Base-by-base conservation (phyloP, 2,113 vertebrate species). In the Alosa alosa region DNA sequence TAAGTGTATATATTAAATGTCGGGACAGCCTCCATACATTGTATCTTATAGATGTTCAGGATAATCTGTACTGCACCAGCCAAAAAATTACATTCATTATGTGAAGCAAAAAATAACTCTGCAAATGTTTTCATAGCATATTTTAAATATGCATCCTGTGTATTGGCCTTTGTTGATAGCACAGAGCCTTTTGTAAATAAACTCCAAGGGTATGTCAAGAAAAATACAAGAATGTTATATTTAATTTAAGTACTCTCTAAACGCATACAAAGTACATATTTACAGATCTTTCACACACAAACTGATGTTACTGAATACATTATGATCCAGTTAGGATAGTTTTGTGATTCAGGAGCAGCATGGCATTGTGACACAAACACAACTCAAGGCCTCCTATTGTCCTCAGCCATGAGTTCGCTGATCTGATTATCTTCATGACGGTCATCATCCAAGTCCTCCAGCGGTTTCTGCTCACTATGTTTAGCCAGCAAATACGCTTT, bases 401-500 rank as follows among this genome's bases (percentile, higher is more conserved):
- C 87, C 22, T 89, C 86, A 49, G 31, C 78, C 85, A 85, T 86
- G 50, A 85, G 50, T 86, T 88, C 89, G 4, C 90, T 87, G 0
- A 18, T n/a, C 64, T 91, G 90, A n/a, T 75, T 13, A 39, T 92
- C 68, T 84, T 87, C 86, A 1, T 82, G 36, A 6, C 89, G 87
- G 39, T 93, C 90, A 0, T 86, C 83, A 6, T 93, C 47, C 83
- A 93, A 88, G 60, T 87, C 83, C 0, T 91, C 91, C 49, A 84
- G 83, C 47, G 86, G 41, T 41, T 88, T 78, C 81, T 87, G 85
- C 46, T 90, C 18, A 45, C 89, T 83, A 0, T 88, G 88, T 39
- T 84, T 89, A 4, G 90, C 88, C 88, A 93, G 81, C 50, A 94
- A 86, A 47, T 92, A 93, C 10, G 88, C 89, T 87, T 92, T 89